Conservation (phyloP, 2,797 vertebrate species). For the Dendrocincla fuliginosa region DNA sequence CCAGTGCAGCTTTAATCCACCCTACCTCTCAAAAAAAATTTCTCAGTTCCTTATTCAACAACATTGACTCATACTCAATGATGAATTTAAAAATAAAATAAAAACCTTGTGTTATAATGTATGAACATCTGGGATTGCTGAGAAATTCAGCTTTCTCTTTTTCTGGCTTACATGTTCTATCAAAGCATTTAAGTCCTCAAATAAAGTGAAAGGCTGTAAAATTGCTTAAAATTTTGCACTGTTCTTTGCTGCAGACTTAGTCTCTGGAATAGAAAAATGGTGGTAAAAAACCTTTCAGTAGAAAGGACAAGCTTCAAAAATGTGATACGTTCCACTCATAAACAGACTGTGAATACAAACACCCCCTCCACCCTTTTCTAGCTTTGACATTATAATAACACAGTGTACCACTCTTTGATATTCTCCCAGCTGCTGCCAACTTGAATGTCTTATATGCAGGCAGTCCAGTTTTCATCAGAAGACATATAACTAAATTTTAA, state of each 20-base stretch:
- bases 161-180: rapidly evolving
- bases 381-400: background rate
- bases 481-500: background rate
- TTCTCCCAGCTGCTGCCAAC: background rate
- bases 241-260: background rate
- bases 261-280: background rate
- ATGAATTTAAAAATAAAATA: background rate
- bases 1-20: background rate
- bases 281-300: background rate
- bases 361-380: background rate
- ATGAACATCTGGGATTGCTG: background rate
- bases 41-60: too few species aligned
- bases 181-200: background rate
- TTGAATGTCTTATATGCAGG: background rate
- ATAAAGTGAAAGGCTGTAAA: background rate
- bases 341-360: background rate
- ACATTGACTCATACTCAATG: background rate
- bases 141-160: background rate
- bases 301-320: background rate
- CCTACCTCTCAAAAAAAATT: rapidly evolving
- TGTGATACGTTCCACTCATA: background rate
- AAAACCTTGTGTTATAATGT: background rate
- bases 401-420: background rate
- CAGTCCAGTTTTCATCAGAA: background rate
- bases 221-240: background rate